Percentiles rank a stretch among this genome's conserved stretches.
Conservation (phyloP, 2,888 invertebrate genomes). For the Mythimna impura region DNA sequence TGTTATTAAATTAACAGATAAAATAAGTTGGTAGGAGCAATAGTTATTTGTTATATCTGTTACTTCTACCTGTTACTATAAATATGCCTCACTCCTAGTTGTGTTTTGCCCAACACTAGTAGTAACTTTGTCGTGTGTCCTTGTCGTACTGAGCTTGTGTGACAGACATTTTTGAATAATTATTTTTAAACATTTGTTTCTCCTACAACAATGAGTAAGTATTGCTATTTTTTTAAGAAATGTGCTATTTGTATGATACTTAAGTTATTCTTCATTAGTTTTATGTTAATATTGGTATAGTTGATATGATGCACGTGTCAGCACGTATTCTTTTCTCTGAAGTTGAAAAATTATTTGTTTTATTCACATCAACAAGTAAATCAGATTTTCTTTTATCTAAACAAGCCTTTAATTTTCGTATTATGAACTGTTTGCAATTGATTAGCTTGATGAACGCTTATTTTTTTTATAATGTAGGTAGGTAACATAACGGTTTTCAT, state of each 20-base stretch:
- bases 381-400: neutral
- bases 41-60: too few species aligned
- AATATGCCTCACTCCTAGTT: too few species aligned
- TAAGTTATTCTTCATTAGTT: slow-evolving; percentile 16
- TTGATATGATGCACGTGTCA: slow-evolving; percentile 60
- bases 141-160: slow-evolving; percentile 59
- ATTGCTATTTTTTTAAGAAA: slow-evolving; percentile 15
- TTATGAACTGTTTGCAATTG: neutral
- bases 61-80: too few species aligned
- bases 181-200: slow-evolving; percentile 60
- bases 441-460: slow-evolving; percentile 3
- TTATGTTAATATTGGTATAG: slow-evolving; percentile 24
- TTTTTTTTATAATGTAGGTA: slow-evolving; percentile 36
- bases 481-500: slow-evolving; percentile 61
- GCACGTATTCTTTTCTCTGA: slow-evolving; percentile 39
- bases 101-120: slow-evolving; percentile 36
- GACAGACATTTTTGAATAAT: slow-evolving; percentile 65
- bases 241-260: slow-evolving; percentile 16
- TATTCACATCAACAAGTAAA: slow-evolving; percentile 32
- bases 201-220: slow-evolving; percentile 62
- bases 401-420: neutral
- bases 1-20: too few species aligned
- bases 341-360: slow-evolving; percentile 45
- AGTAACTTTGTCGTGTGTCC: slow-evolving; percentile 28
- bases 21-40: too few species aligned